Base-by-base conservation (phyloP, 2,113 vertebrate species). In the Podarcis raffonei region DNA sequence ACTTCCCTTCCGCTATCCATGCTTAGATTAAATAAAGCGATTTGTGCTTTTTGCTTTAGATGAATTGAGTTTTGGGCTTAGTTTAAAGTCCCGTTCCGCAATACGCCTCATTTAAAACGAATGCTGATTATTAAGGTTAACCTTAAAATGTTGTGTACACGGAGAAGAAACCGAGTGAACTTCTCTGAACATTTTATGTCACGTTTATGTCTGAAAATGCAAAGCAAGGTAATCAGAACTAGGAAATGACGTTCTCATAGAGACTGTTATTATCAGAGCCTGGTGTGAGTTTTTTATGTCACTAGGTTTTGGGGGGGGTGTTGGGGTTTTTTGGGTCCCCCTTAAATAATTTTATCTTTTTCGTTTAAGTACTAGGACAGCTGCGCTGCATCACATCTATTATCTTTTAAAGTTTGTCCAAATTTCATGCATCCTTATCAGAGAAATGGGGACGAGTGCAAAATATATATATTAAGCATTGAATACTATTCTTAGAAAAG, bases 401-500 rank as follows among this genome's bases (percentile, higher is more conserved):
- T 89, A 48, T 39, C 82, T 85, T 92, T 95, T 48, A 90, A 93
- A 91, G 90, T 25, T 71, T 72, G 81, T 66, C 83, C 59, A 82
- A 4, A 68, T 92, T 94, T 91, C 91, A 91, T 93, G 62, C 86
- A 66, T 93, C 87, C 78, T 84, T 89, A 93, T 42, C 2, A 89
- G 91, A 94, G 92, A 57, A 77, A 71, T 79, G 18, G 15, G 57
- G 92, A 94, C 86, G 88, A 82, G 48, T 48, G 48, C 48, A 11
- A 48, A 3, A 53, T 11, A 53, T 53, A 53, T 53, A 59, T 85
- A 75, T 82, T 79, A 85, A 83, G 77, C n/a, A 16, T 66, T 77
- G 59, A 83, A 90, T 86, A 92, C 81, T 78, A 93, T 90, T 90
- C 85, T 85, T 78, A 77, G 83, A 92, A 94, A 95, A 91, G 88